Evolutionary conservation across 2,113 vertebrate genomes (phyloP).

Genomic region (Ondatra zibethicus): DNA sequence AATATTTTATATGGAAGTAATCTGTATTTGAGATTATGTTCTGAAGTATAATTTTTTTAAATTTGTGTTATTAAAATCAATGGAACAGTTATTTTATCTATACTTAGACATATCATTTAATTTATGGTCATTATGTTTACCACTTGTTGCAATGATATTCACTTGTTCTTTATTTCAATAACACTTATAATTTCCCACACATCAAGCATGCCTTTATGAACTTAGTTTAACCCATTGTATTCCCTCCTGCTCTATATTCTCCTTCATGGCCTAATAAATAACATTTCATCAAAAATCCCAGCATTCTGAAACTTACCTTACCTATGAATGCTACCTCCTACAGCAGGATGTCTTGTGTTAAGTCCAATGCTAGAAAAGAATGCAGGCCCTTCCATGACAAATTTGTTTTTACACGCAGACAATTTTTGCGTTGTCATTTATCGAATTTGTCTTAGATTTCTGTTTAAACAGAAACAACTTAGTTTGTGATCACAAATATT

Average conservation of each 20-base stretch:
- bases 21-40: background rate
- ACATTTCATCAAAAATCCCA: background rate
- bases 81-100: background rate
- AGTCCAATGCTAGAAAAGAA: background rate
- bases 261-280: background rate
- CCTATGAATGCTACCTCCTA: background rate
- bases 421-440: background rate
- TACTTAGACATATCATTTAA: background rate
- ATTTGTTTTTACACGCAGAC: background rate
- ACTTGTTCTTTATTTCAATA: background rate
- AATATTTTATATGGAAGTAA: background rate
- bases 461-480: background rate
- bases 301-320: background rate
- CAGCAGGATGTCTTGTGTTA: background rate
- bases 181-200: background rate
- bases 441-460: background rate
- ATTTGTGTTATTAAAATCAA: background rate
- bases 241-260: background rate
- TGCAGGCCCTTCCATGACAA: background rate
- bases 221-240: background rate
- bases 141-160: background rate
- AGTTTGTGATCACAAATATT: background rate
- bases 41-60: background rate
- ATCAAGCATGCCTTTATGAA: background rate
- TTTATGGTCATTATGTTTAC: background rate